Percentiles rank a stretch among this genome's conserved stretches.
Evolutionary conservation across 2,797 vertebrate genomes (phyloP).

Genomic region (Clarias laeviceps): DNA sequence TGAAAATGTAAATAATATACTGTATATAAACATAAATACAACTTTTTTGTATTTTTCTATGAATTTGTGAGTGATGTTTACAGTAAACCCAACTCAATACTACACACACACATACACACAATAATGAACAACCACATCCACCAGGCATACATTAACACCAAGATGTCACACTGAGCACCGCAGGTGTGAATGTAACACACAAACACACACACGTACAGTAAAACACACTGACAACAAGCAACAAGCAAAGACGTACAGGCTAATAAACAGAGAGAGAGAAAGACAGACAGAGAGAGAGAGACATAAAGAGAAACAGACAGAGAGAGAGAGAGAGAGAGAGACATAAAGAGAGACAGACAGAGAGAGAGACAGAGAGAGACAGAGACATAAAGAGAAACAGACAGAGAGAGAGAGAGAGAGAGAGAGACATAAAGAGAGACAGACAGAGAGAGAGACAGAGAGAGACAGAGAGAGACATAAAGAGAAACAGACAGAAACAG

Average conservation of each 20-base stretch:
- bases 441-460: not conserved
- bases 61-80: not conserved
- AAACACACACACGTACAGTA: constrained; percentile 17
- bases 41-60: not conserved
- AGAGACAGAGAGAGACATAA: not conserved
- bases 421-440: not conserved
- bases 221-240: constrained; percentile 36
- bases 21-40: not conserved
- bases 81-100: not conserved
- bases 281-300: not conserved
- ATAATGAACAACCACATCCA: not conserved
- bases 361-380: not conserved
- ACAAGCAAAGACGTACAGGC: constrained; percentile 48
- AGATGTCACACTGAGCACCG: not conserved
- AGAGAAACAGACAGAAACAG: not conserved
- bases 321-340: not conserved
- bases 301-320: not conserved
- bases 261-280: constrained; percentile 44
- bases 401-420: not conserved
- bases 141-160: not conserved
- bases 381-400: not conserved
- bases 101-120: not conserved
- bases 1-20: not conserved
- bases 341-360: not conserved
- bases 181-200: constrained; percentile 16